phyloP scores from a whole-genome alignment of 2,888 invertebrate species.

The Drosophila pegasa region DNA sequence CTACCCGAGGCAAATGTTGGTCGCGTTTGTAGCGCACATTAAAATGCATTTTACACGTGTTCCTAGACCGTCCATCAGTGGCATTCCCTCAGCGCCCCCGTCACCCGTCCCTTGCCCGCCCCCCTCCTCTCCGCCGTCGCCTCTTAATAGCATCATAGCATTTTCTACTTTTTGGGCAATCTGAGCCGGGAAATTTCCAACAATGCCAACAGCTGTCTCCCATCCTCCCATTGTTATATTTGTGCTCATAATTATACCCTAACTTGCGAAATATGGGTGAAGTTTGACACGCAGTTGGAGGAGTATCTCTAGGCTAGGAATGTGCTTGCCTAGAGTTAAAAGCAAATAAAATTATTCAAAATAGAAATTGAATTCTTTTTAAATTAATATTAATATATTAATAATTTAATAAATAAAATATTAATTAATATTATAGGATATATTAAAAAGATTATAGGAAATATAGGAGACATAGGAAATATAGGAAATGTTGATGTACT shows the following conservation, averaged over 20 bases:
- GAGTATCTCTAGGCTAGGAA: too few species aligned
- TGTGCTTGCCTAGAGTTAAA: neutral
- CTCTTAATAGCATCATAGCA: conserved; percentile 4
- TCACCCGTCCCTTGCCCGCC: neutral
- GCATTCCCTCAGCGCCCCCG: neutral
- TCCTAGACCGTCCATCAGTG: conserved; percentile 16
- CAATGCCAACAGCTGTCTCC: conserved; percentile 82
- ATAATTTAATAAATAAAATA: neutral
- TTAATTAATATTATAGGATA: neutral
- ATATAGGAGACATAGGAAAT: too few species aligned
- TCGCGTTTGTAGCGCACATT: conserved; percentile 76
- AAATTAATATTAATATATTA: neutral
- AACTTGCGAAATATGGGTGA: neutral
- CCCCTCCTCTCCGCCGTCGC: neutral
- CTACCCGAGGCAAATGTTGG: conserved; percentile 9
- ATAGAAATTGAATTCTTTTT: neutral
- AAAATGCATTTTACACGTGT: conserved; percentile 76
- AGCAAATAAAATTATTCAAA: neutral
- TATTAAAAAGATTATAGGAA: too few species aligned
- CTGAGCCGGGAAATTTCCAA: conserved; percentile 83
- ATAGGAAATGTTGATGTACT: too few species aligned
- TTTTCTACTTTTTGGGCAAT: conserved; percentile 48
- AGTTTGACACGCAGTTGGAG: neutral
- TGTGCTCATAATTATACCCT: conserved; percentile 56
- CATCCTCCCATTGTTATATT: conserved; percentile 38